These are phyloP conservation scores for Nephotettix cincticeps DNA, from an alignment of 1,140 invertebrate species.

Conservation along the genomic window DNA sequence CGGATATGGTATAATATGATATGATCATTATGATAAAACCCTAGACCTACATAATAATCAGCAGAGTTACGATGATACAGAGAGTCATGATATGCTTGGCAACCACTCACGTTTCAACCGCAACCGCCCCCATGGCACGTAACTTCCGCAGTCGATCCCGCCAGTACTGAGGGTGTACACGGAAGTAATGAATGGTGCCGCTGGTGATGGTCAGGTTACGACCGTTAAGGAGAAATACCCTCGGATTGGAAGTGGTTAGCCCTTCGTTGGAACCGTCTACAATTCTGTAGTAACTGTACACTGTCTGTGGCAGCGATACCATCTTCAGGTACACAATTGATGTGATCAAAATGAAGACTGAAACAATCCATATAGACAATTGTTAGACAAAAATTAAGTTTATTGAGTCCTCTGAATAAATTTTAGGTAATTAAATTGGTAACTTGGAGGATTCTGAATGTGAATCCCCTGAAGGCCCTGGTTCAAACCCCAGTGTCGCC, in stretches of 20 bases:
- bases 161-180: constrained; percentile 82
- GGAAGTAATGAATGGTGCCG: constrained; percentile 91
- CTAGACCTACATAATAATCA: not conserved
- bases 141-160: constrained; percentile 78
- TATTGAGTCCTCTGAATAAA: no score
- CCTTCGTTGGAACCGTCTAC: not conserved
- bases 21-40: no score
- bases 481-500: no score
- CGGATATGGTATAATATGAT: no score
- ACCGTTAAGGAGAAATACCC: constrained; percentile 14
- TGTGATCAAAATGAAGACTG: not conserved
- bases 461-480: no score
- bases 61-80: not conserved
- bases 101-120: constrained; percentile 36
- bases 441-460: no score
- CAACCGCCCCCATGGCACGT: constrained; percentile 51
- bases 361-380: no score
- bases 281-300: constrained; percentile 21
- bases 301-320: not conserved
- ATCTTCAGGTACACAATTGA: not conserved
- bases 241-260: not conserved
- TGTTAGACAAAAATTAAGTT: no score
- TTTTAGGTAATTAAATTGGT: no score
- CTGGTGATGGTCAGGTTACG: constrained; percentile 16
- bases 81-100: not conserved